These are phyloP conservation scores for Dascyllus trimaculatus DNA, from an alignment of 2,113 vertebrate genomes.

Conservation along the genomic window DNA sequence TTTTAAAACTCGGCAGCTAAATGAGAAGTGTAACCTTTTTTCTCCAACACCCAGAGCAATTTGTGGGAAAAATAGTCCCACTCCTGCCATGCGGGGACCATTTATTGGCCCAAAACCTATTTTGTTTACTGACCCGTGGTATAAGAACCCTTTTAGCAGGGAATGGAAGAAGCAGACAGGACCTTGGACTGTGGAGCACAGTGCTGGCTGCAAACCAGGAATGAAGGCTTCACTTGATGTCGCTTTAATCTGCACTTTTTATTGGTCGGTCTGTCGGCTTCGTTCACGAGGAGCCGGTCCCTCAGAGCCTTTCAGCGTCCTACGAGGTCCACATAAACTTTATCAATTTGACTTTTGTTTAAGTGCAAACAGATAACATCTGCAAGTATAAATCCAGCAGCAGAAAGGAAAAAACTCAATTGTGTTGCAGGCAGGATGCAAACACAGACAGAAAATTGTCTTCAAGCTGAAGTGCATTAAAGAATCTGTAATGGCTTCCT, in stretches of 20 bases:
- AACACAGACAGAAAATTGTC: constrained; percentile 44
- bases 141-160: constrained; percentile 58
- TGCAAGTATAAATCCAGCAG: constrained; percentile 58
- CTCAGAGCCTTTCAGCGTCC: constrained; percentile 39
- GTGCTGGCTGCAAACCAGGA: constrained; percentile 43
- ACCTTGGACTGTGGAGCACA: constrained; percentile 38
- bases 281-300: constrained; percentile 31
- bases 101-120: constrained; percentile 49
- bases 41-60: constrained; percentile 40
- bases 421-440: constrained; percentile 15
- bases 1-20: constrained; percentile 47
- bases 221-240: constrained; percentile 45
- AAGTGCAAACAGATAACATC: constrained; percentile 59
- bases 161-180: constrained; percentile 47
- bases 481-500: constrained; percentile 32
- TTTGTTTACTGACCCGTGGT: constrained; percentile 65
- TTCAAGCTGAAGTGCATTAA: constrained; percentile 30
- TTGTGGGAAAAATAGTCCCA: constrained; percentile 43
- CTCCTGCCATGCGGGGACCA: constrained; percentile 37
- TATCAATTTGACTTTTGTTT: constrained; percentile 59
- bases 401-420: neutral
- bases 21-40: constrained; percentile 48
- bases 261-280: constrained; percentile 39
- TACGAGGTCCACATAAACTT: constrained; percentile 30
- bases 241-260: constrained; percentile 56